Percentiles rank a stretch among this genome's conserved stretches.
phyloP scores from a whole-genome alignment of 2,888 invertebrate species.

The Phengaris alcon region DNA sequence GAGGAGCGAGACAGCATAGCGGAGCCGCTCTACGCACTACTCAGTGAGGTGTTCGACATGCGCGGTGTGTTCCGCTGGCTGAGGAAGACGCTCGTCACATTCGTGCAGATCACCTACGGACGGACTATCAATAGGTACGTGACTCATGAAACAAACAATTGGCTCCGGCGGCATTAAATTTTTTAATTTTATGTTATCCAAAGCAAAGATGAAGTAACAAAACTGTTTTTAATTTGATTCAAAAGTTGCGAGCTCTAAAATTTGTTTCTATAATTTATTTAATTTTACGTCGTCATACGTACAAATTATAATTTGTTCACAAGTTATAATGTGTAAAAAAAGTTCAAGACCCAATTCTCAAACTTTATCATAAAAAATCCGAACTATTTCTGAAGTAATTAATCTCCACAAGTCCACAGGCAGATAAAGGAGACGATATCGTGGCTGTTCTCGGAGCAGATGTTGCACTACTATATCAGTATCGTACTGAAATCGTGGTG shows the following conservation, averaged over 20 bases:
- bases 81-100: conserved; percentile 91
- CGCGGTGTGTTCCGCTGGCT: conserved; percentile 93
- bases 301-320: too few relatives aligned
- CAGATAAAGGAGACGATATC: conserved; percentile 92
- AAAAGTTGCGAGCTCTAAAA: too few relatives aligned
- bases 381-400: background rate
- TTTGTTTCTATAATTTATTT: too few relatives aligned
- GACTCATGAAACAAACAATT: background rate
- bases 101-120: conserved; percentile 95
- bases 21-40: conserved; percentile 91
- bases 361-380: too few relatives aligned
- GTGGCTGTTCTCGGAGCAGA: conserved; percentile 93
- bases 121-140: conserved; percentile 90
- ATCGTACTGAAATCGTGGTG: conserved; percentile 92
- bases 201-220: too few relatives aligned
- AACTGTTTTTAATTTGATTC: too few relatives aligned
- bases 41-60: conserved; percentile 94
- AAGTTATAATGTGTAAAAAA: too few relatives aligned
- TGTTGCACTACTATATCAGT: conserved; percentile 92
- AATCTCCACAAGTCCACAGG: conserved; percentile 74
- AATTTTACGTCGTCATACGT: too few relatives aligned
- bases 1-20: conserved; percentile 91
- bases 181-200: too few relatives aligned
- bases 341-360: too few relatives aligned
- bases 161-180: too few relatives aligned